Evolutionary conservation across 1,140 invertebrate genomes (phyloP).

Genomic region (Sarcophaga bullata): DNA sequence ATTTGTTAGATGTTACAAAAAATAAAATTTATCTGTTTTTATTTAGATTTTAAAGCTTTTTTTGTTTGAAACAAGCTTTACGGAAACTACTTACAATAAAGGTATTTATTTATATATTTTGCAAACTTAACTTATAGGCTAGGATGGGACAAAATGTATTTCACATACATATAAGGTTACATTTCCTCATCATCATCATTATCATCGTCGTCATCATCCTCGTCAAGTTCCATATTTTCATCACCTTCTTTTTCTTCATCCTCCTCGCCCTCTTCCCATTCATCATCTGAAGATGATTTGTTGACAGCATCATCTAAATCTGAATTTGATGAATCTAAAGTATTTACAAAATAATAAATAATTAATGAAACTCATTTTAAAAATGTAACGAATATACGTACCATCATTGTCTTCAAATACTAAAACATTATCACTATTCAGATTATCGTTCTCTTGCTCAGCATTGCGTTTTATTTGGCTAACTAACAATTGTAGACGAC

Average conservation of each 20-base stretch:
- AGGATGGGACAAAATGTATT: not conserved
- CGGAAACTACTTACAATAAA: not conserved
- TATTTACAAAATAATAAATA: conserved; percentile 3
- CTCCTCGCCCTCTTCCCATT: conserved; percentile 58
- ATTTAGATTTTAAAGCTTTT: not conserved
- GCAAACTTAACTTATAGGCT: not conserved
- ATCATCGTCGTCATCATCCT: conserved; percentile 46
- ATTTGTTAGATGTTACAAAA: conserved; percentile 39
- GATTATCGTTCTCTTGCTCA: conserved; percentile 65
- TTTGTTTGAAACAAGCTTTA: not conserved
- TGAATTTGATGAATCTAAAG: conserved; percentile 52
- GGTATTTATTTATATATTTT: not conserved
- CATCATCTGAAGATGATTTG: conserved; percentile 56
- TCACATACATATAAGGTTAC: not conserved
- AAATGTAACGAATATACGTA: conserved; percentile 50
- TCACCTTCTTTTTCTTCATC: conserved; percentile 28
- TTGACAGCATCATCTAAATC: conserved; percentile 49
- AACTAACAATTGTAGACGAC: conserved; percentile 70
- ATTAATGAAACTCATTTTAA: conserved; percentile 17
- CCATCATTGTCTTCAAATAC: conserved; percentile 71
- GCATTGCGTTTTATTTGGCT: conserved; percentile 68
- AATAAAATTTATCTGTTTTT: not conserved
- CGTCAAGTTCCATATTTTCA: conserved; percentile 33
- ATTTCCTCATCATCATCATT: conserved; percentile 42
- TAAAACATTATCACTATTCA: conserved; percentile 66